These are phyloP conservation scores for Pseudoips prasinana DNA, from an alignment of 2,888 invertebrate genomes.

Conservation along the genomic window DNA sequence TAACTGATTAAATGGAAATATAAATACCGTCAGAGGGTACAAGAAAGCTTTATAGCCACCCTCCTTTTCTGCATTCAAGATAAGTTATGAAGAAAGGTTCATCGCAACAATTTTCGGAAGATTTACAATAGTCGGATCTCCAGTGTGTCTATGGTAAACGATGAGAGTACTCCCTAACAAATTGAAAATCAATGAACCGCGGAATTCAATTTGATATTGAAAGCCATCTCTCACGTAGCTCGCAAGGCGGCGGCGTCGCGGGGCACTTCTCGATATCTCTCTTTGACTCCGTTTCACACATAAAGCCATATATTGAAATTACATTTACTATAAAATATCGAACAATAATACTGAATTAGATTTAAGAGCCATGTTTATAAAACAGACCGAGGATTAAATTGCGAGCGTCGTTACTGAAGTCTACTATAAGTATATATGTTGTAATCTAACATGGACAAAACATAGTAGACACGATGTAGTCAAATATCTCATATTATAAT, in stretches of 20 bases:
- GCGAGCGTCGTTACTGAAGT: no score
- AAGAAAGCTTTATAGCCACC: not conserved
- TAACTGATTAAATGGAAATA: no score
- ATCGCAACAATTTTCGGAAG: conserved; percentile 46
- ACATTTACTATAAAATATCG: conserved; percentile 37
- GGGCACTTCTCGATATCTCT: conserved; percentile 63
- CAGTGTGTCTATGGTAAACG: conserved; percentile 71
- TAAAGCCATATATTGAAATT: conserved; percentile 57
- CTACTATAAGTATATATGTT: no score
- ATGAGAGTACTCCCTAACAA: conserved; percentile 73
- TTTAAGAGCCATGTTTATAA: no score
- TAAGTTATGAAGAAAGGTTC: conserved; percentile 23
- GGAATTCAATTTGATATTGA: conserved; percentile 86
- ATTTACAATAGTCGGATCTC: conserved; percentile 66
- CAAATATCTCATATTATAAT: no score
- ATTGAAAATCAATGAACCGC: conserved; percentile 85
- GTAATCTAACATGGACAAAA: no score
- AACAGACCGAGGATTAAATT: no score
- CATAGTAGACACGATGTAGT: no score
- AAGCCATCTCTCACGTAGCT: conserved; percentile 77
- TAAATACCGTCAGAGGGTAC: no score
- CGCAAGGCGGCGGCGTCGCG: conserved; percentile 49
- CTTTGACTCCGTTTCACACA: conserved; percentile 67
- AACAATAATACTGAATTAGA: no score
- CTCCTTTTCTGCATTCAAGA: conserved; percentile 16